Evolutionary conservation across 2,888 invertebrate genomes (phyloP).

Genomic region (Spodoptera littoralis): DNA sequence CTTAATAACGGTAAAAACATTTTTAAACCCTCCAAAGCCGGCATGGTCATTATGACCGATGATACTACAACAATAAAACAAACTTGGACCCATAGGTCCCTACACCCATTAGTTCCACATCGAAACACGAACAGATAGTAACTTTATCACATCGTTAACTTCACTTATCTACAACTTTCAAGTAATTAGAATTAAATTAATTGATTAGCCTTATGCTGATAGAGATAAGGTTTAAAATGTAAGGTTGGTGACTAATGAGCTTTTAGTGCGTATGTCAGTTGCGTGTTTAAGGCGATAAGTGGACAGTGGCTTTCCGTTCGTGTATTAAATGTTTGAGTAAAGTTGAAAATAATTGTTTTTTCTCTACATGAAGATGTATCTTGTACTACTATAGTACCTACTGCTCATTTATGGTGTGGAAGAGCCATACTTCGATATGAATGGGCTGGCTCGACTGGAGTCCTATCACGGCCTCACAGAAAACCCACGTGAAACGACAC

Average conservation of each 20-base stretch:
- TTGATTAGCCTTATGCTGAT: slow-evolving; percentile 13
- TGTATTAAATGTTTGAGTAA: slow-evolving; percentile 33
- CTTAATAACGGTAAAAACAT: slow-evolving; percentile 13
- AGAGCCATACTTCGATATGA: too few relatives aligned
- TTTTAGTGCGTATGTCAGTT: slow-evolving; percentile 41
- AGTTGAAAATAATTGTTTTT: neutral
- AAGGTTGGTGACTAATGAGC: neutral
- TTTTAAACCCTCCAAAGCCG: slow-evolving; percentile 9
- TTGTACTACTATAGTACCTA: too few relatives aligned
- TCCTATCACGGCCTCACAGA: too few relatives aligned
- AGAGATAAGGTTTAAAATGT: slow-evolving; percentile 21
- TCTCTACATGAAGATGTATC: too few relatives aligned
- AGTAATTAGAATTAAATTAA: slow-evolving; percentile 47
- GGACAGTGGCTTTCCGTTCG: slow-evolving; percentile 25
- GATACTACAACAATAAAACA: slow-evolving; percentile 38
- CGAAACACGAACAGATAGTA: slow-evolving; percentile 59
- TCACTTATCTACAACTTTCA: slow-evolving; percentile 59
- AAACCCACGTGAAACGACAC: too few relatives aligned
- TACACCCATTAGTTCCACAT: slow-evolving; percentile 64
- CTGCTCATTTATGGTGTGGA: too few relatives aligned
- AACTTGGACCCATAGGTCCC: slow-evolving; percentile 16
- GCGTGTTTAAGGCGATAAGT: slow-evolving; percentile 38
- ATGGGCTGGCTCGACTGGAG: too few relatives aligned
- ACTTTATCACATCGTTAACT: slow-evolving; percentile 66
- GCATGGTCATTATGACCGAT: slow-evolving; percentile 26